Percentiles rank a stretch among this genome's conserved stretches.
These are phyloP conservation scores for Otus sunia DNA, from an alignment of 2,113 vertebrate genomes.

Conservation along the genomic window DNA sequence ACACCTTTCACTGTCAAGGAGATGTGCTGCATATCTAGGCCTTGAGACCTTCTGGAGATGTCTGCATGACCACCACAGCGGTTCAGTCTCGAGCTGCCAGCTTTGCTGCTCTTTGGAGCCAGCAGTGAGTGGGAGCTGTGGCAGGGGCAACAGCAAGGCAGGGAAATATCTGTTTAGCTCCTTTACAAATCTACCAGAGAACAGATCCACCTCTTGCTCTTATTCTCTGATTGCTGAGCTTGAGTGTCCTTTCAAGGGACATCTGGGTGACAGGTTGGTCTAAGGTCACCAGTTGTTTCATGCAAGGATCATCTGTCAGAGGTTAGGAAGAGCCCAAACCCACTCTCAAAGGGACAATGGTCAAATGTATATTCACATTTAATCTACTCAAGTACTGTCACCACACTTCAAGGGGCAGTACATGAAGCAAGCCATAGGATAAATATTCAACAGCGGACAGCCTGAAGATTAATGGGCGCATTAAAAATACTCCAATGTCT, in stretches of 20 bases:
- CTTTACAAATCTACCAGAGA: background rate
- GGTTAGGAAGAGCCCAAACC: background rate
- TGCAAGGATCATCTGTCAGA: background rate
- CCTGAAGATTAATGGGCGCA: background rate
- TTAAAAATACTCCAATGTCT: background rate
- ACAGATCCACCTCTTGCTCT: background rate
- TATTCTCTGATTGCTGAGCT: background rate
- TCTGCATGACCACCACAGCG: background rate
- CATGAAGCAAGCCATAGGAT: background rate
- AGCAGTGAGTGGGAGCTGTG: background rate
- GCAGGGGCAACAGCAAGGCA: background rate
- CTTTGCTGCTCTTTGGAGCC: background rate
- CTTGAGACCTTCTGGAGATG: background rate
- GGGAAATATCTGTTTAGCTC: background rate
- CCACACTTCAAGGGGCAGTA: background rate
- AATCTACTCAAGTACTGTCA: background rate
- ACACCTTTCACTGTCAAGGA: background rate
- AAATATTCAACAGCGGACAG: background rate
- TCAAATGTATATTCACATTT: background rate
- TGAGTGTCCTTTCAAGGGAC: background rate
- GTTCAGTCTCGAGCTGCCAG: background rate
- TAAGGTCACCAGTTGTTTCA: background rate
- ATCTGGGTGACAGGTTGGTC: background rate
- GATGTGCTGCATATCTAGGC: background rate
- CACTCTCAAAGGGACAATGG: background rate